phyloP scores from a whole-genome alignment of 2,888 invertebrate species.

The Calephelis perditalis region DNA sequence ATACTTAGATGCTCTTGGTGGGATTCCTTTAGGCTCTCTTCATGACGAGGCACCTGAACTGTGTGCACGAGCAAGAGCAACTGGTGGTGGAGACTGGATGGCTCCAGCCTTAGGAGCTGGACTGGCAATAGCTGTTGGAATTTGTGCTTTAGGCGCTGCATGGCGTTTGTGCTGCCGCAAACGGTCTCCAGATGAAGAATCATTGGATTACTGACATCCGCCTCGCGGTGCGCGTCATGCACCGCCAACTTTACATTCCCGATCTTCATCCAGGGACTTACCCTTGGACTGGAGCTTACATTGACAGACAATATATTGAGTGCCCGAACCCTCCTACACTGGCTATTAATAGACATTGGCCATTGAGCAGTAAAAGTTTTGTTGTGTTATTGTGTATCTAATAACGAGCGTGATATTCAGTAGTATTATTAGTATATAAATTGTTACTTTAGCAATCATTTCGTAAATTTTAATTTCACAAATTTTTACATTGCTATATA shows the following conservation, averaged over 20 bases:
- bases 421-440: background rate
- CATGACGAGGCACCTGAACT: constrained; percentile 89
- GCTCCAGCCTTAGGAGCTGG: constrained; percentile 81
- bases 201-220: constrained; percentile 80
- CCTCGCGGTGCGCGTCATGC: constrained; percentile 71
- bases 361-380: constrained; percentile 5
- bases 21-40: constrained; percentile 67
- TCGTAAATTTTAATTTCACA: no score
- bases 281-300: constrained; percentile 73
- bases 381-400: constrained; percentile 5
- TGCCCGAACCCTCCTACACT: constrained; percentile 53
- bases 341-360: constrained; percentile 36
- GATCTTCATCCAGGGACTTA: constrained; percentile 63
- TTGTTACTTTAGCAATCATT: no score
- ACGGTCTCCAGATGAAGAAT: constrained; percentile 77
- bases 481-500: no score
- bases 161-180: constrained; percentile 81
- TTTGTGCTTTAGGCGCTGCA: constrained; percentile 76
- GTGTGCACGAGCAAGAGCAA: constrained; percentile 77
- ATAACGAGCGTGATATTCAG: constrained; percentile 5
- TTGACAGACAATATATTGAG: constrained; percentile 74
- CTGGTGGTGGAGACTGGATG: constrained; percentile 77
- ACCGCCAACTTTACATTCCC: constrained; percentile 65
- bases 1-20: constrained; percentile 67
- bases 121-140: constrained; percentile 75